These are phyloP conservation scores for Antennarius maculatus DNA, from an alignment of 2,797 vertebrate species.

Conservation along the genomic window DNA sequence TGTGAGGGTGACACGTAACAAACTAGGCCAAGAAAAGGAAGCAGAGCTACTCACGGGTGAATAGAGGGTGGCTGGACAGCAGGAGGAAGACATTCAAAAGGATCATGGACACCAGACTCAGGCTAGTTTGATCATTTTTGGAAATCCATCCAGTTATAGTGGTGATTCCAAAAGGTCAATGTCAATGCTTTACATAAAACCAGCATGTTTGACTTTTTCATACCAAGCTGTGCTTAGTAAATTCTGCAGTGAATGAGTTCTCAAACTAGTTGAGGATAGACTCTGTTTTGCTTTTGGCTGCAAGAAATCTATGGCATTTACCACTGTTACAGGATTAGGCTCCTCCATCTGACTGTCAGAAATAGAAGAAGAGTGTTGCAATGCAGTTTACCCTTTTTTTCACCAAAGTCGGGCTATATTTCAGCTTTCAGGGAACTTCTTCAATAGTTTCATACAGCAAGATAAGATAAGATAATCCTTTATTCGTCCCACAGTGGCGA, in stretches of 20 bases:
- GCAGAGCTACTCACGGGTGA: not conserved
- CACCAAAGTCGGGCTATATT: too few species aligned
- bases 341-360: not conserved
- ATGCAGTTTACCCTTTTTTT: too few species aligned
- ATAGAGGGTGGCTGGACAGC: not conserved
- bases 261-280: conserved; percentile 1
- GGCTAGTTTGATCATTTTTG: not conserved
- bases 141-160: too few species aligned
- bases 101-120: not conserved
- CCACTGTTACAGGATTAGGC: conserved; percentile 7
- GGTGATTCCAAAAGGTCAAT: too few species aligned
- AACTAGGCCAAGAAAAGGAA: not conserved
- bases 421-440: not conserved
- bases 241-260: not conserved
- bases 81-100: not conserved
- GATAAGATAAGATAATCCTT: too few species aligned
- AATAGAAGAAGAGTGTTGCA: too few species aligned
- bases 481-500: too few species aligned
- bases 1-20: conserved; percentile 7
- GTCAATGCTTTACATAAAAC: not conserved
- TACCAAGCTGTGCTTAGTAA: not conserved
- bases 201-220: not conserved
- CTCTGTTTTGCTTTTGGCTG: conserved; percentile 4
- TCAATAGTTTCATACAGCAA: too few species aligned
- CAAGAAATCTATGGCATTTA: conserved; percentile 5